Percentiles rank a stretch among this genome's conserved stretches.
phyloP scores from a whole-genome alignment of 2,113 vertebrate genomes.

The Piprites chloris region DNA sequence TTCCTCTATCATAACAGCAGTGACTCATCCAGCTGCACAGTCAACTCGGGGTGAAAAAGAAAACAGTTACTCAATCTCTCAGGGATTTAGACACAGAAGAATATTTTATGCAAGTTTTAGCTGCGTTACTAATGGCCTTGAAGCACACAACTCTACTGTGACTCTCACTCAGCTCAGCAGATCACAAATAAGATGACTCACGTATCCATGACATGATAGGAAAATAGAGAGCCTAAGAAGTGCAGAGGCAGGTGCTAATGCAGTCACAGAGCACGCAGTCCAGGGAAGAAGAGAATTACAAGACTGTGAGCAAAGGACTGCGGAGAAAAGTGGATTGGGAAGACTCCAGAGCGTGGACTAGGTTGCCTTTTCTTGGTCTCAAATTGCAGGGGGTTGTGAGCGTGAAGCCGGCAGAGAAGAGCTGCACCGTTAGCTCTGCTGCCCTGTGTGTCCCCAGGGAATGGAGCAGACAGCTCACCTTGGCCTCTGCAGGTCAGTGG shows the following conservation, averaged over 20 bases:
- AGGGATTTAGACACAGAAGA: conserved; percentile 54
- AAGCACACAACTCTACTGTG: conserved; percentile 51
- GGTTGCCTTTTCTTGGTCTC: neutral
- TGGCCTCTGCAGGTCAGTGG: neutral
- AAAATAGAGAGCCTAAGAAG: conserved; percentile 20
- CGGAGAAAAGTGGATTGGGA: neutral
- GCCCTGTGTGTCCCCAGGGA: neutral
- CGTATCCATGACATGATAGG: conserved; percentile 33
- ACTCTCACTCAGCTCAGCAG: conserved; percentile 47
- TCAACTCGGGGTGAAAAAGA: conserved; percentile 50
- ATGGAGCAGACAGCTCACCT: rapidly evolving
- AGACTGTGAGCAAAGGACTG: neutral
- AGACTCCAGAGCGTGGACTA: rapidly evolving
- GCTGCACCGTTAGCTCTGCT: neutral
- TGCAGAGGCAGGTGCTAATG: conserved; percentile 60
- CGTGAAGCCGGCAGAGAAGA: neutral
- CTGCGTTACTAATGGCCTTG: conserved; percentile 50
- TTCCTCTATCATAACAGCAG: conserved; percentile 15
- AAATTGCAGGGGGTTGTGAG: neutral
- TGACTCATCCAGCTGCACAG: conserved; percentile 50
- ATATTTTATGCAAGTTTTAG: conserved; percentile 62
- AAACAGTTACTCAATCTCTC: conserved; percentile 63
- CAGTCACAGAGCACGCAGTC: neutral
- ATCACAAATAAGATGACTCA: conserved; percentile 66
- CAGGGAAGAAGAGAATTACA: neutral